Evolutionary conservation across 2,888 invertebrate genomes (phyloP).

Genomic region (Glyphotaelius pellucidus): DNA sequence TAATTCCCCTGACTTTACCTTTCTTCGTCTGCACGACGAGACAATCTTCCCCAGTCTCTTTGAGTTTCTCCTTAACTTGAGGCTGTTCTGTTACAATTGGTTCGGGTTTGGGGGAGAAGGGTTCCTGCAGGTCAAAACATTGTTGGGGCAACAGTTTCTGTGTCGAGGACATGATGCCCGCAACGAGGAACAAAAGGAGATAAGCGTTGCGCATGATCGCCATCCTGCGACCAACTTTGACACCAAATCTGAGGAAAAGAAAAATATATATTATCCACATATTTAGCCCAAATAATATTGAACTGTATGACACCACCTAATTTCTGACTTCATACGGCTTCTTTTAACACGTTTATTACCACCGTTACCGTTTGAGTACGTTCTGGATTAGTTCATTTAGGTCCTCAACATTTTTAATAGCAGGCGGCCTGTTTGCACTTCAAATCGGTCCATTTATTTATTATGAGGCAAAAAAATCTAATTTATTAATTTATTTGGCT

Average conservation of each 20-base stretch:
- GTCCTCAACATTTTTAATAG: too few species aligned
- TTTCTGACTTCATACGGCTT: too few species aligned
- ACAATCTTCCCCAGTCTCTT: conserved; percentile 77
- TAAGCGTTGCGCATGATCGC: conserved; percentile 36
- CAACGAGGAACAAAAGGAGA: conserved; percentile 76
- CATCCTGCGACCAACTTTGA: conserved; percentile 46
- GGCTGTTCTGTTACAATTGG: conserved; percentile 70
- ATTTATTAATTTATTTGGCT: too few species aligned
- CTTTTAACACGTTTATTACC: too few species aligned
- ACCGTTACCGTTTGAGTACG: too few species aligned
- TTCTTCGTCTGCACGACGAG: conserved; percentile 87
- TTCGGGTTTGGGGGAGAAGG: conserved; percentile 69
- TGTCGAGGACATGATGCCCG: conserved; percentile 71
- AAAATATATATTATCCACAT: neutral
- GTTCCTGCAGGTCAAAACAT: conserved; percentile 68
- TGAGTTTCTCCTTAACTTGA: conserved; percentile 70
- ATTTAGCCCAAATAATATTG: neutral
- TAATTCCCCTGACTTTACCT: conserved; percentile 87
- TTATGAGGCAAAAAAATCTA: too few species aligned
- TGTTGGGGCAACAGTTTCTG: conserved; percentile 77
- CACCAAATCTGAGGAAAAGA: conserved; percentile 52
- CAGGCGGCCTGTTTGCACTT: too few species aligned
- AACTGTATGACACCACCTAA: too few species aligned
- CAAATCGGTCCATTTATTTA: too few species aligned
- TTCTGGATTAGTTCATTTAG: too few species aligned